phyloP scores from a whole-genome alignment of 1,140 invertebrate species.

The Babylonia areolata region DNA sequence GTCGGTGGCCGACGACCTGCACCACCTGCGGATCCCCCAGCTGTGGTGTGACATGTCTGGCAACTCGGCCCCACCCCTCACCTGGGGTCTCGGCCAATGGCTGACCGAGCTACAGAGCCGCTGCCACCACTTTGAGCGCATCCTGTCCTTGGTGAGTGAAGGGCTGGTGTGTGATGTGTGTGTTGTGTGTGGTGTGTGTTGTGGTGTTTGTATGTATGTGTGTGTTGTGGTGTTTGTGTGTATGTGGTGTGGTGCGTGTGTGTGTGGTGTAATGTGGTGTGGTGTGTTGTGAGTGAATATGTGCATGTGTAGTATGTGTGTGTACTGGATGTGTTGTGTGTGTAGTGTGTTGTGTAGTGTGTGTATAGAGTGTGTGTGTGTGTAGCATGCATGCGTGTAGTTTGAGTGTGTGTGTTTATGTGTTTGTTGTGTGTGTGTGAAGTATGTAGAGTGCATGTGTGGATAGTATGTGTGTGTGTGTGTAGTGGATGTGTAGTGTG shows the following conservation, averaged over 20 bases:
- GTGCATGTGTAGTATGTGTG: too few relatives aligned
- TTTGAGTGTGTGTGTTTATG: not conserved
- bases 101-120: slow-evolving; percentile 68
- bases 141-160: slow-evolving; percentile 65
- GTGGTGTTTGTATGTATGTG: not conserved
- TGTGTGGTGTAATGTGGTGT: too few relatives aligned
- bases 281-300: too few relatives aligned
- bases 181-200: not conserved
- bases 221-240: not conserved
- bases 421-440: not conserved
- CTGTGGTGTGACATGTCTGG: slow-evolving; percentile 71
- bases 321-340: too few relatives aligned
- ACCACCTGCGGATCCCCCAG: slow-evolving; percentile 70
- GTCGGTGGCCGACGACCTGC: slow-evolving; percentile 73
- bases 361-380: not conserved
- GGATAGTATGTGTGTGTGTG: not conserved
- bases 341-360: not conserved
- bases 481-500: too few relatives aligned
- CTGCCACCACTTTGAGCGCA: slow-evolving; percentile 74
- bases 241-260: not conserved
- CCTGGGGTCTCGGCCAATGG: slow-evolving; percentile 69
- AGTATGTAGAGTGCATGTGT: not conserved
- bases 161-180: not conserved
- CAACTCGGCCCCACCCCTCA: slow-evolving; percentile 67
- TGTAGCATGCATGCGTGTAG: too few relatives aligned